A percentile compares a stretch with the other conserved stretches of the same genome.
phyloP scores from a whole-genome alignment of 2,797 vertebrate species.

The Synanceia verrucosa region DNA sequence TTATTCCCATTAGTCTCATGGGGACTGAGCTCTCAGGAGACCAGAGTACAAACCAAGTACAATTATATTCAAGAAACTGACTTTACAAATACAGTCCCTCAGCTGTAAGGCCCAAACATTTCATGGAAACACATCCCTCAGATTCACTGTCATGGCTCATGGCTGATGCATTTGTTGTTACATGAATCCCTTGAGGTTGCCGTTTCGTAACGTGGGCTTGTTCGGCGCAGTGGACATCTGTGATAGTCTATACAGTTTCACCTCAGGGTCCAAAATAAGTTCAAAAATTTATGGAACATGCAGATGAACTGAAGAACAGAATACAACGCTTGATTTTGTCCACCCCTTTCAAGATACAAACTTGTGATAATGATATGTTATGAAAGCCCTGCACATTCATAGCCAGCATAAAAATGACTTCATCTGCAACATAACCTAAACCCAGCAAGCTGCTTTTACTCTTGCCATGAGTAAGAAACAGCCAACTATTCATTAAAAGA shows the following conservation, averaged over 20 bases:
- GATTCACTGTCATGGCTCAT: conserved; percentile 39
- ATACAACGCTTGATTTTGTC: not conserved
- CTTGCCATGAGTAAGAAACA: not conserved
- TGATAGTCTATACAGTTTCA: conserved; percentile 36
- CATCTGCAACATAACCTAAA: not conserved
- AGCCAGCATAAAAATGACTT: not conserved
- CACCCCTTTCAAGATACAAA: conserved; percentile 15
- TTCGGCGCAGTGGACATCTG: conserved; percentile 38
- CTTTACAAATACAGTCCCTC: conserved; percentile 45
- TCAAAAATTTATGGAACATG: conserved; percentile 26
- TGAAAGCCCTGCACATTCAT: not conserved
- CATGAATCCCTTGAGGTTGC: conserved; percentile 52
- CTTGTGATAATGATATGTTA: not conserved
- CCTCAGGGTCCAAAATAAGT: conserved; percentile 13
- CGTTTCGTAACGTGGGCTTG: conserved; percentile 40
- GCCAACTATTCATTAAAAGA: not conserved
- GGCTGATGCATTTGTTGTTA: conserved; percentile 57
- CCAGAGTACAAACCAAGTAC: conserved; percentile 45
- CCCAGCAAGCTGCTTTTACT: conserved; percentile 3
- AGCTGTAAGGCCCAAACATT: conserved; percentile 51
- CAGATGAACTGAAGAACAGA: conserved; percentile 18
- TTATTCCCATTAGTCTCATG: conserved; percentile 41
- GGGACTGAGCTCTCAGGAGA: conserved; percentile 54
- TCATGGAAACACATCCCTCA: conserved; percentile 65
- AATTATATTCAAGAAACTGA: conserved; percentile 62